phyloP scores from a whole-genome alignment of 2,113 vertebrate genomes.

The Caranx melampygus region DNA sequence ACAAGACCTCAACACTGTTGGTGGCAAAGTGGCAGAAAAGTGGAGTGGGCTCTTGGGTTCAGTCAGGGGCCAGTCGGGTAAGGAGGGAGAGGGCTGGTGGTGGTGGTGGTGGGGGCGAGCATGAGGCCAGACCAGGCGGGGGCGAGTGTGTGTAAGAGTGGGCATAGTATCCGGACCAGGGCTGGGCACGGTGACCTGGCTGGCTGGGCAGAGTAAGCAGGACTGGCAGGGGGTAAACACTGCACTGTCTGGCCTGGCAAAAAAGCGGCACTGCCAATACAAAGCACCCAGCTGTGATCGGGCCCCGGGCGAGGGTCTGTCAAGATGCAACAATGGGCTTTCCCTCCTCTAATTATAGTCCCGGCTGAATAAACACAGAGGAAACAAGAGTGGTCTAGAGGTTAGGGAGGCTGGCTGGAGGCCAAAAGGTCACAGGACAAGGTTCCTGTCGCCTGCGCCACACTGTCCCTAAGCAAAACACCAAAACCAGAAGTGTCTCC shows the following conservation, averaged over 20 bases:
- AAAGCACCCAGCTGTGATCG: slow-evolving; percentile 74
- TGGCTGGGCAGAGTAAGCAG: slow-evolving; percentile 45
- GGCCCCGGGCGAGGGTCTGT: slow-evolving; percentile 53
- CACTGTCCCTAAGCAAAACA: slow-evolving; percentile 21
- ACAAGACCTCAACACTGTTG: slow-evolving; percentile 63
- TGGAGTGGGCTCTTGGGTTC: slow-evolving; percentile 68
- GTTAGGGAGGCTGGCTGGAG: slow-evolving; percentile 52
- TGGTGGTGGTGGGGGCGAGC: slow-evolving; percentile 21
- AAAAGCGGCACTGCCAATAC: slow-evolving; percentile 57
- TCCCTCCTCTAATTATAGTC: slow-evolving; percentile 76
- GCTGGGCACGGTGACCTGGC: slow-evolving; percentile 43
- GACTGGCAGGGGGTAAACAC: slow-evolving; percentile 59
- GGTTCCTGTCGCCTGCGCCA: slow-evolving; percentile 30
- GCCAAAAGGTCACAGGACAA: slow-evolving; percentile 53
- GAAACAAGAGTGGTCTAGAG: slow-evolving; percentile 39
- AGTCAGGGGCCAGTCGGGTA: slow-evolving; percentile 69
- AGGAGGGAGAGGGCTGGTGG: slow-evolving; percentile 7
- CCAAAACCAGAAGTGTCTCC: background rate
- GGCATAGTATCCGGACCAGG: slow-evolving; percentile 46
- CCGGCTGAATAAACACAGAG: slow-evolving; percentile 62
- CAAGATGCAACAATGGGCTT: slow-evolving; percentile 71
- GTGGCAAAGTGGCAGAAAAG: slow-evolving; percentile 70
- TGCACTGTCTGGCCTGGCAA: slow-evolving; percentile 57
- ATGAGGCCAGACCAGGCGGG: slow-evolving; percentile 52
- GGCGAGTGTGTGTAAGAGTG: slow-evolving; percentile 51